These are phyloP conservation scores for Telenomus remus DNA, from an alignment of 1,140 invertebrate species.

Conservation along the genomic window DNA sequence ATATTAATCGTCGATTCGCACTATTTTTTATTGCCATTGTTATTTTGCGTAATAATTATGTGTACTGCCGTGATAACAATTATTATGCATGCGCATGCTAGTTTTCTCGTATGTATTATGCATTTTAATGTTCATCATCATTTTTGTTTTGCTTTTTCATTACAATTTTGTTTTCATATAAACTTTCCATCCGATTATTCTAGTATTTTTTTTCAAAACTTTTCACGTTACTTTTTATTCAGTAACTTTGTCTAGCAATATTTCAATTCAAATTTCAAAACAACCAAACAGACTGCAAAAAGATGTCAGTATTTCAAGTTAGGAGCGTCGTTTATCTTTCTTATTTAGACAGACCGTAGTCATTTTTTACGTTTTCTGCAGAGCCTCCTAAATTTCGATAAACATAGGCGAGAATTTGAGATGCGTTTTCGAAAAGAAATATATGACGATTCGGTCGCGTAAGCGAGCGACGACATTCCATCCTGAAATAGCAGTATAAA, in stretches of 20 bases:
- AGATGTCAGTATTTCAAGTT: too few relatives aligned
- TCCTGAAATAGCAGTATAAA: conserved; percentile 52
- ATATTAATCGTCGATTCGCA: conserved; percentile 50
- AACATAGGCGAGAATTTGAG: conserved; percentile 48
- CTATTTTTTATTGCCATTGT: conserved; percentile 47
- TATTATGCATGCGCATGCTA: not conserved
- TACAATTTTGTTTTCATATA: too few relatives aligned
- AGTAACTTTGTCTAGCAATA: too few relatives aligned
- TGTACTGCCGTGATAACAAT: conserved; percentile 10
- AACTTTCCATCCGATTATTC: too few relatives aligned
- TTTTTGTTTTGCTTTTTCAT: conserved; percentile 3
- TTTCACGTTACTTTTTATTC: too few relatives aligned
- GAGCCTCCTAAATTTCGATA: conserved; percentile 40
- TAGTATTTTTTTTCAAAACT: too few relatives aligned
- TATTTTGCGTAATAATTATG: conserved; percentile 30
- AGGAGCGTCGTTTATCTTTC: conserved; percentile 1
- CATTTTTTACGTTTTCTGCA: conserved; percentile 23
- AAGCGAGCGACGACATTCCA: conserved; percentile 48
- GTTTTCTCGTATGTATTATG: conserved; percentile 9
- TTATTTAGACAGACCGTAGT: conserved; percentile 4
- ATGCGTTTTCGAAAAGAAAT: conserved; percentile 55
- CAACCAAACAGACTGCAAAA: too few relatives aligned
- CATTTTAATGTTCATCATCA: conserved; percentile 5
- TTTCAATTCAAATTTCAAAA: too few relatives aligned
- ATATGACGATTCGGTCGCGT: conserved; percentile 48